A percentile compares a stretch with the other conserved stretches of the same genome.
These are phyloP conservation scores for Cryptocephalus moraei DNA, from an alignment of 2,888 invertebrate species.

Conservation along the genomic window DNA sequence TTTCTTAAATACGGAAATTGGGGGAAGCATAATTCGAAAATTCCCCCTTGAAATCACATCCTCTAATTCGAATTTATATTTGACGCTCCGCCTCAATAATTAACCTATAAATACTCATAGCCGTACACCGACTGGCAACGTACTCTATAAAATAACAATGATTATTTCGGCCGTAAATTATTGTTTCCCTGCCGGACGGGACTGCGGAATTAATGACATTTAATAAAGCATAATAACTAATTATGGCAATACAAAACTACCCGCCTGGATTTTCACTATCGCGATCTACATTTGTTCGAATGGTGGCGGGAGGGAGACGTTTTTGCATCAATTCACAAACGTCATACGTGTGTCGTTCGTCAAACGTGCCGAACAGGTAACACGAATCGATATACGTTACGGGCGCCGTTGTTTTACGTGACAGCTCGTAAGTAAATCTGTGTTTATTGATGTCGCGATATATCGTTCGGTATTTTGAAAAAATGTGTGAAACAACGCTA, in stretches of 20 bases:
- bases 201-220: conserved; percentile 7
- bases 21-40: too few relatives aligned
- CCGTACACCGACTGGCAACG: conserved; percentile 8
- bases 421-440: too few relatives aligned
- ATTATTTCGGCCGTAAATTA: conserved; percentile 10
- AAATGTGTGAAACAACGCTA: too few relatives aligned
- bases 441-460: too few relatives aligned
- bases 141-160: conserved; percentile 14
- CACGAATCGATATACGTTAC: too few relatives aligned
- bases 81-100: conserved; percentile 6
- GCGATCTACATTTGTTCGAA: conserved; percentile 8
- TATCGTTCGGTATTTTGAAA: too few relatives aligned
- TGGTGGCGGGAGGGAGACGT: too few relatives aligned
- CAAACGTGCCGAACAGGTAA: too few relatives aligned
- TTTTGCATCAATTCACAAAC: too few relatives aligned
- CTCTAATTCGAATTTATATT: conserved; percentile 11
- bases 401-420: too few relatives aligned
- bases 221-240: conserved; percentile 8
- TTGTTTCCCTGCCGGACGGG: conserved; percentile 6
- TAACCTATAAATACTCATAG: conserved; percentile 14
- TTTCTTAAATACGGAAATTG: too few relatives aligned
- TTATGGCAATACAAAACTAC: conserved; percentile 4
- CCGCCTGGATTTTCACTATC: conserved; percentile 1
- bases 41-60: conserved; percentile 4
- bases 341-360: too few relatives aligned